Percentiles rank a stretch among this genome's conserved stretches.
Evolutionary conservation across 2,888 invertebrate species (phyloP).

Genomic region (Tipula confusa): DNA sequence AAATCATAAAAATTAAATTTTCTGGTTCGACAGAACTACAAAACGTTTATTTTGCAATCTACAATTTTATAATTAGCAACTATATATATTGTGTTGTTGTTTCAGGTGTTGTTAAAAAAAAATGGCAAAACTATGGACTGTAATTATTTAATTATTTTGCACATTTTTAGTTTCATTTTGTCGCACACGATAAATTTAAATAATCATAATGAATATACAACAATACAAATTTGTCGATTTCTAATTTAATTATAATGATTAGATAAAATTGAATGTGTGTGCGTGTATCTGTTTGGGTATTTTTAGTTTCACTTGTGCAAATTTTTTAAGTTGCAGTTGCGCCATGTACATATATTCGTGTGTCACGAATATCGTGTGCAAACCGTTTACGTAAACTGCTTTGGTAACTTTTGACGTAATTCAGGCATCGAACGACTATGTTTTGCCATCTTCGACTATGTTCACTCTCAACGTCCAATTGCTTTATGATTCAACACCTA

Average conservation of each 20-base stretch:
- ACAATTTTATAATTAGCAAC: conserved; percentile 4
- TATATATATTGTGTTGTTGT: background rate
- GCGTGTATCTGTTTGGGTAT: too few species aligned
- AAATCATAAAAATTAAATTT: background rate
- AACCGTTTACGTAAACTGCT: too few species aligned
- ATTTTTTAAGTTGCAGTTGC: too few species aligned
- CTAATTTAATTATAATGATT: background rate
- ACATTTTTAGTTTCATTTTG: background rate
- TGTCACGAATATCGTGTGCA: too few species aligned
- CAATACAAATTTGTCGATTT: background rate
- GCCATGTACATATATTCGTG: too few species aligned
- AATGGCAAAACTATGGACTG: background rate
- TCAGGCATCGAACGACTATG: too few species aligned
- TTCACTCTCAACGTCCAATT: too few species aligned
- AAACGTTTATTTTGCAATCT: conserved; percentile 9
- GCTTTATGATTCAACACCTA: too few species aligned
- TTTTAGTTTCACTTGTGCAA: too few species aligned
- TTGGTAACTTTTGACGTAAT: too few species aligned
- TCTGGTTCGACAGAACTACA: conserved; percentile 12
- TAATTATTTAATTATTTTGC: conserved; percentile 7
- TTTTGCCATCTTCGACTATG: too few species aligned
- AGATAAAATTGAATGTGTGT: background rate
- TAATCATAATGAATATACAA: background rate
- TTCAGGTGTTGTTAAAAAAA: background rate
- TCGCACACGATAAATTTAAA: background rate